Base-by-base conservation (phyloP, 2,888 invertebrate genomes). In the Drosophila anceps region DNA sequence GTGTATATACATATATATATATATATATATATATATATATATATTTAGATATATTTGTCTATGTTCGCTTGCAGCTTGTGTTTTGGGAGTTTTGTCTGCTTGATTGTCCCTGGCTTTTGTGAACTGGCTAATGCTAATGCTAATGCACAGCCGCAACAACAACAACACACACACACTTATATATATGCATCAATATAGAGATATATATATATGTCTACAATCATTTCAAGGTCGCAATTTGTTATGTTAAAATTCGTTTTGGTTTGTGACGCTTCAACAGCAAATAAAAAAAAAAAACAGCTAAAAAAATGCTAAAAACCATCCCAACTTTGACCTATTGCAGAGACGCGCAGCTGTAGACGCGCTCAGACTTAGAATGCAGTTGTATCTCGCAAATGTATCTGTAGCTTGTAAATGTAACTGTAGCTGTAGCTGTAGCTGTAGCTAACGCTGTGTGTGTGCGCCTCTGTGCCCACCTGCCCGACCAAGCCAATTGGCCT, bases 401-500 rank as follows among this genome's bases (percentile, higher is more conserved):
- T 29, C 7, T 70, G 46, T 43, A 18, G 53, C 43, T 73, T 65
- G 51, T 53, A 39, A n/a, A 12, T 24, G 51, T 59, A 24, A 33
- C 9, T 63, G 31, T 62, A 41, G 43, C 24, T 41, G 12, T 51
- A 15, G 15, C 12, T 60, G 9, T 63, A 10, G 39, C 8, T 60
- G 10, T 48, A n/a, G n/a, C n/a, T n/a, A n/a, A n/a, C n/a, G n/a
- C n/a, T n/a, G 10, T 58, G 5, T 33, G 31, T 35, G n/a, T 69
- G 31, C 72, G 41, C 43, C 10, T 46, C 43, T 62, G 71, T 89
- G 86, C 84, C 88, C 86, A 86, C 86, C 90, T 86, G 86, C 90
- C 81, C 90, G 85, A 90, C 82, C 75, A 90, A 20, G 88, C 83
- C 85, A 86, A 86, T 86, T 90, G 86, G 90, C 90, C 90, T 83